Evolutionary conservation across 2,888 invertebrate species (phyloP), one percentile per base, ranked within the genome.

Genomic region (Cosmia trapezina): DNA sequence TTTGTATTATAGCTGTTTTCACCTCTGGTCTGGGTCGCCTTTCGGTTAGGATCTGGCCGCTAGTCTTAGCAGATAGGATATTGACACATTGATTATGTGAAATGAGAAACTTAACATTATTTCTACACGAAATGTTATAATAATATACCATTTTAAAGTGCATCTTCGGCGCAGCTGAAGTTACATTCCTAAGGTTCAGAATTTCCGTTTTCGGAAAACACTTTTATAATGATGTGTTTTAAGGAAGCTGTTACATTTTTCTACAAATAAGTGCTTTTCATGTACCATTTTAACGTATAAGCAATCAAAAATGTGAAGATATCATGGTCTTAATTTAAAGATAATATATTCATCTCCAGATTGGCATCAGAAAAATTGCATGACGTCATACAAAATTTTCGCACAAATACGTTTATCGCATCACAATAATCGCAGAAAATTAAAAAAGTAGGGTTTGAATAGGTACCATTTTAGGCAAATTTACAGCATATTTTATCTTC

Each of bases 221-320:
- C 14, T 45, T 45, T 45, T 14, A 14, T 45, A 45, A 45, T 41
- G 2, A 37, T 37, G 37, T 37, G 6, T 37, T 37, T 4, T 37
- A 4, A 45, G 45, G 47, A 47, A 17, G n/a, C 49, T 33, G 19
- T 33, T 19, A 54, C 11, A 22, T 41, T 41, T 41, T 59, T 56
- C 22, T 98, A 28, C 28, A 14, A 43, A 28, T 28, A 43, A 8
- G 4, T 43, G 9, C 5, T 66, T 43, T 33, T n/a, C 14, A 28
- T 19, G 28, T 60, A 43, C 14, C 4, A 14, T 14, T 28, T 57
- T 19, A 59, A 19, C 19, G 5, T 43, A 19, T 59, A 19, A 19
- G 9, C 5, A 60, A 19, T 19, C 19, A 59, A 3, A 41, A 41
- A 12, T 65, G 28, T 8, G 60, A 59, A 2, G 11, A 22, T 17